Base-by-base conservation (phyloP, 2,113 vertebrate genomes). In the Dipodomys stephensi region DNA sequence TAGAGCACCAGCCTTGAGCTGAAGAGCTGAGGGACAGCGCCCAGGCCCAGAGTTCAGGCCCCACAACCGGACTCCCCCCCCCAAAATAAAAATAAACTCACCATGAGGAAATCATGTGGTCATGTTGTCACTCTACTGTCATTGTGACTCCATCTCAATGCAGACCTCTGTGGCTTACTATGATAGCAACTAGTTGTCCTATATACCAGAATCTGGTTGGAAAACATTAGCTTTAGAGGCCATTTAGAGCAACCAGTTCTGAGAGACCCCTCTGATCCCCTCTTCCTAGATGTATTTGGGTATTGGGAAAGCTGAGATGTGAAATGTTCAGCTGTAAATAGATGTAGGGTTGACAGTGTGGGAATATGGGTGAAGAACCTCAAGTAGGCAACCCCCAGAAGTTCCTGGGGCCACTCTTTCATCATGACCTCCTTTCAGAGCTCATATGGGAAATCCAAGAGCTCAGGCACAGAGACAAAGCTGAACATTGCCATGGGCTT, bases 381-480 rank as follows among this genome's bases (percentile, higher is more conserved):
- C 69, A 74, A 46, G 13, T 49, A 77, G 89, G 83, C 19, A 85
- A 35, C 46, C 19, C 28, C 22, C 49, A 46, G 39, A 35, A 30
- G 25, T 11, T 62, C 65, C 82, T 46, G 68, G 32, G 46, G 23
- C 22, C 39, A 49, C 16, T 83, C 68, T 81, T 27, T 39, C 32
- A 53, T 88, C 22, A 73, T 30, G 49, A 64, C 32, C 30, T 85
- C 67, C 60, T 73, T 87, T 32, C 85, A 83, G 84, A 88, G 9
- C 18, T 76, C 18, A 89, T 35, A 91, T 91, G 64, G 72, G 77
- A 93, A 84, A 78, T 53, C 64, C 15, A 62, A 92, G 81, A 39
- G 8, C 57, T 83, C 22, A 25, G 64, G 20, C 57, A 76, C 27
- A 81, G 46, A 78, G 67, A 30, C 32, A 72, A 72, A 53, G 62